Conservation (phyloP, 2,888 invertebrate genomes). For the Phyllotreta striolata region DNA sequence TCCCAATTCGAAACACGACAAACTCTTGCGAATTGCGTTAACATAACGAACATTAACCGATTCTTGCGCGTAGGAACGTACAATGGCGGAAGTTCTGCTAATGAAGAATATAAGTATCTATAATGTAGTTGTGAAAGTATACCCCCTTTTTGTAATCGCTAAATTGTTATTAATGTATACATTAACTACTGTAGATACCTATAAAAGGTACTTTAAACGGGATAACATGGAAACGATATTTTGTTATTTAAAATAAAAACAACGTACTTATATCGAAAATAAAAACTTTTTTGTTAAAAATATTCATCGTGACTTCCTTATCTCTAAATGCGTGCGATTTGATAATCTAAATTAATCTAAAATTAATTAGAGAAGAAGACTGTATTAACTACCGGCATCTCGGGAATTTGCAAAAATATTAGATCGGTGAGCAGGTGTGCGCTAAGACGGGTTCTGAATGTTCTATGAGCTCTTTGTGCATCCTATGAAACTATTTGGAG, state of each 20-base stretch:
- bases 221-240: too few species aligned
- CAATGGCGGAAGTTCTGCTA: constrained; percentile 27
- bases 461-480: constrained; percentile 42
- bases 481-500: constrained; percentile 38
- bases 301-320: too few species aligned
- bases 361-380: constrained; percentile 48
- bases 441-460: constrained; percentile 43
- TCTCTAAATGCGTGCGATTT: too few species aligned
- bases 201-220: too few species aligned
- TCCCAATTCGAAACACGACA: too few species aligned
- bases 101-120: constrained; percentile 18
- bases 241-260: too few species aligned
- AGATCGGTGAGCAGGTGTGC: constrained; percentile 50
- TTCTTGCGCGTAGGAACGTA: constrained; percentile 27
- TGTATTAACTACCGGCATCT: constrained; percentile 55
- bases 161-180: constrained; percentile 26
- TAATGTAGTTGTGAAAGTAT: constrained; percentile 13
- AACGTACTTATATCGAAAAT: too few species aligned
- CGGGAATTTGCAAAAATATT: constrained; percentile 51
- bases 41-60: constrained; percentile 30
- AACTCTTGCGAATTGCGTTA: constrained; percentile 25
- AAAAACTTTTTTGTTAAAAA: too few species aligned
- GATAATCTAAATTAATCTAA: background rate
- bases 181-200: constrained; percentile 20
- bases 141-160: constrained; percentile 19